These are phyloP conservation scores for Philotrypesis tridentata DNA, from an alignment of 1,140 invertebrate genomes.

Conservation along the genomic window DNA sequence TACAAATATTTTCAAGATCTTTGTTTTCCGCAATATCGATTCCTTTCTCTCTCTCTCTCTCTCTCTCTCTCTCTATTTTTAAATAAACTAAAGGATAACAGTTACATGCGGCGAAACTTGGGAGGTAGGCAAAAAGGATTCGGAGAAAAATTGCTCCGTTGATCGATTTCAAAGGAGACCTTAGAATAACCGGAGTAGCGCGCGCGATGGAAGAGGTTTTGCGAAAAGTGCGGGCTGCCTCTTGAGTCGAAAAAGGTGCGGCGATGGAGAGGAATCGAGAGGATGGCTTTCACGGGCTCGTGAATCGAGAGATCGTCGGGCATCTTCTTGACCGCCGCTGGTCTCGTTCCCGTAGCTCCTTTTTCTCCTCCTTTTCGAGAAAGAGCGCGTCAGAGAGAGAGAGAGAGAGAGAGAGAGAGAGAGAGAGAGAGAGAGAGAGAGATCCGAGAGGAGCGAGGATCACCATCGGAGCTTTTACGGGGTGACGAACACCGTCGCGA, in stretches of 20 bases:
- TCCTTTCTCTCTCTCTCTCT: too few relatives aligned
- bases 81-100: too few relatives aligned
- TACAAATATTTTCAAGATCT: too few relatives aligned
- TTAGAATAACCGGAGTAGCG: not conserved
- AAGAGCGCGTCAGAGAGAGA: not conserved
- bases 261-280: slow-evolving; percentile 27
- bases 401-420: not conserved
- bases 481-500: slow-evolving; percentile 60
- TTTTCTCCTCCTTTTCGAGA: not conserved
- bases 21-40: too few relatives aligned
- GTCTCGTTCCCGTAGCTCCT: not conserved
- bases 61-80: too few relatives aligned
- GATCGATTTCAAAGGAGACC: not conserved
- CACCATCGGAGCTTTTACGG: slow-evolving; percentile 63
- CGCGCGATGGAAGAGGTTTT: not conserved
- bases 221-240: slow-evolving; percentile 3
- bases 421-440: slow-evolving; percentile 18
- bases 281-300: slow-evolving; percentile 57
- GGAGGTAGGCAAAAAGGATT: too few relatives aligned
- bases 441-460: slow-evolving; percentile 51
- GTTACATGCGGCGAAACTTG: too few relatives aligned
- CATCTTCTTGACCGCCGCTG: slow-evolving; percentile 62
- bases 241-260: slow-evolving; percentile 5
- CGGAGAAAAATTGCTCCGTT: not conserved
- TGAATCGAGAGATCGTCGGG: slow-evolving; percentile 57